Evolutionary conservation across 2,113 vertebrate genomes (phyloP), one percentile per base, ranked within the genome.

Genomic region (Sinocyclocheilus maitianheensis): DNA sequence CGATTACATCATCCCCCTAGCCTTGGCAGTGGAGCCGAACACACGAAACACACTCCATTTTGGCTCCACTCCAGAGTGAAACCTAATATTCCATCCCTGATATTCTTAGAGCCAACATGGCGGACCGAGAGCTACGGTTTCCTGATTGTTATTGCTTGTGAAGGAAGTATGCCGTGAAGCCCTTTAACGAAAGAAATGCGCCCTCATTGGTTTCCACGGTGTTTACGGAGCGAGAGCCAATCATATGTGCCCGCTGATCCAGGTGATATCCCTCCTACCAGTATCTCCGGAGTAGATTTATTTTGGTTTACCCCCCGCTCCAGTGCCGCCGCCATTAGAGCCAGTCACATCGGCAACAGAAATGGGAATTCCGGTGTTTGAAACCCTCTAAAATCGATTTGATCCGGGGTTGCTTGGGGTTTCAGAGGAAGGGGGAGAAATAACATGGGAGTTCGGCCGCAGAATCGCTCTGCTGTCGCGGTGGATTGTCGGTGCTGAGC

Each of bases 1-100:
- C 91, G 90, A 95, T 95, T 94, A 95, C 95, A 93, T 95, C 94
- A 95, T 92, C 88, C 89, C 81, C 76, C 89, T 86, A 86, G 86
- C 79, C 82, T 76, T 69, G 92, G 87, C 83, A 40, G 55, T 76
- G 79, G 78, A 85, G 37, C 75, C 63, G 79, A 1, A 69, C 3
- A 3, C 48, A 63, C 69, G 78, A 63, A 65, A 40, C 83, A 34
- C 82, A 16, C 34, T 81, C 85, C 51, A 80, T 82, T 53, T 40
- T 40, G 26, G 22, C 2, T 69, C 62, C 0, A 71, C 4, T 60
- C 20, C 46, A 24, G 37, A 20, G 58, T 65, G 81, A 5, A 40
- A 26, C 14, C 7, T 12, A 34, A 34, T 46, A 22, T n/a, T 16
- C 48, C 9, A 10, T 3, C 77, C 9, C 16, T 55, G 58, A 24